A percentile compares a stretch with the other conserved stretches of the same genome.
Conservation (phyloP, 1,140 invertebrate species). For the Pseudachorutes palmiensis region DNA sequence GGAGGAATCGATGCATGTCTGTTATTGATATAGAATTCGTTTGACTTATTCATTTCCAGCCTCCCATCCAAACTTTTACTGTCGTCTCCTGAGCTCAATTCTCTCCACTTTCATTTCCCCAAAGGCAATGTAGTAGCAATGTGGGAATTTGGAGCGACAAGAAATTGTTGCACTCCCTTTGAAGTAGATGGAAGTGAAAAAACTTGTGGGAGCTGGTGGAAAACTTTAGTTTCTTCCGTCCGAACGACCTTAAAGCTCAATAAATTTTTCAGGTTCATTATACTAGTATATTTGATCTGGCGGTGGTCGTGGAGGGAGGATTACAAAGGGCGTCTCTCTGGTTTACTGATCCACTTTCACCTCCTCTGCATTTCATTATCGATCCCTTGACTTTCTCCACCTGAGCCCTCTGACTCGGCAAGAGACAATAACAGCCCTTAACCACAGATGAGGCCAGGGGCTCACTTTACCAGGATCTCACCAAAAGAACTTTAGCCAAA, state of each 20-base stretch:
- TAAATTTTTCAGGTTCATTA: background rate
- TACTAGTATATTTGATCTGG: too few relatives aligned
- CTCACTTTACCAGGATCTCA: too few relatives aligned
- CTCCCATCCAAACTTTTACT: background rate
- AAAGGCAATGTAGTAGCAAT: too few relatives aligned
- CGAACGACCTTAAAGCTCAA: background rate
- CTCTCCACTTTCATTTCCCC: background rate
- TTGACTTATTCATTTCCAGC: conserved; percentile 1
- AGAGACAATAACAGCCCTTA: too few relatives aligned
- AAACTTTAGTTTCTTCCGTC: background rate
- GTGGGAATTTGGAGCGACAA: background rate
- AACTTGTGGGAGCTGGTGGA: background rate
- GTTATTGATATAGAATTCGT: too few relatives aligned
- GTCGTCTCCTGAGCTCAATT: background rate
- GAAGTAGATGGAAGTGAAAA: background rate
- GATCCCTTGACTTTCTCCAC: background rate
- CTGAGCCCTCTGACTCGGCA: too few relatives aligned
- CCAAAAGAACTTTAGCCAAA: too few relatives aligned
- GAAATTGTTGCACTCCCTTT: background rate
- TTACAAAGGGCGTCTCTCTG: background rate
- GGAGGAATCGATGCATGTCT: too few relatives aligned
- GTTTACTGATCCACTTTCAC: background rate
- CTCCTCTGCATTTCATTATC: background rate
- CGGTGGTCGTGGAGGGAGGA: too few relatives aligned
- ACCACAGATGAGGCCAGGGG: too few relatives aligned